A percentile compares a stretch with the other conserved stretches of the same genome.
Evolutionary conservation across 2,113 vertebrate genomes (phyloP).

Genomic region (Panurus biarmicus): DNA sequence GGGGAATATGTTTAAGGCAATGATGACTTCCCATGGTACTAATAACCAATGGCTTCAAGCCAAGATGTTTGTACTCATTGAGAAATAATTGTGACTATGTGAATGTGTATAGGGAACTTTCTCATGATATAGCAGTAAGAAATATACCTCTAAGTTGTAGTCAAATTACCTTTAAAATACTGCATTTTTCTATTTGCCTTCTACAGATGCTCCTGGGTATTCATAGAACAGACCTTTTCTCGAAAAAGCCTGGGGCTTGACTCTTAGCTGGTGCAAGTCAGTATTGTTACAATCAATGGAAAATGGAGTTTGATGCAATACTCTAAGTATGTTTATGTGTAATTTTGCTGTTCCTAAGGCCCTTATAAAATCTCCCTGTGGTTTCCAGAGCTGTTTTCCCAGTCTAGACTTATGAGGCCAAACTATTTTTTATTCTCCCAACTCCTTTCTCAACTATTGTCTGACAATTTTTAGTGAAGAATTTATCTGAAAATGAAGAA

Average conservation of each 20-base stretch:
- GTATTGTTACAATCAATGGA: not conserved
- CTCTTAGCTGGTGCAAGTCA: not conserved
- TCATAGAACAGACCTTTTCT: not conserved
- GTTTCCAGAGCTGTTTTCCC: not conserved
- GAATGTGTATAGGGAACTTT: not conserved
- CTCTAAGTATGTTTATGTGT: not conserved
- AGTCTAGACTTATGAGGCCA: not conserved
- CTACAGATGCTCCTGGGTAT: not conserved
- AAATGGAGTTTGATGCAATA: not conserved
- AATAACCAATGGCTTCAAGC: conserved; percentile 45
- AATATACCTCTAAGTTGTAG: not conserved
- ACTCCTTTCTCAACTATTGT: not conserved
- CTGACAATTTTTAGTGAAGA: not conserved
- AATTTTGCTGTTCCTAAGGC: not conserved
- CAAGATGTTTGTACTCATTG: not conserved
- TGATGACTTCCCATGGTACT: conserved; percentile 38
- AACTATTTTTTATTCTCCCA: not conserved
- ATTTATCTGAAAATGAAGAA: not conserved
- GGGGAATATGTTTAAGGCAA: conserved; percentile 34
- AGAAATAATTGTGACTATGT: not conserved
- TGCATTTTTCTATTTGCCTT: not conserved
- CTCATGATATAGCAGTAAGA: not conserved
- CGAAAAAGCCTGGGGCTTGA: not conserved
- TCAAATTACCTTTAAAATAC: not conserved
- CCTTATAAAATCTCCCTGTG: not conserved